A percentile compares a stretch with the other conserved stretches of the same genome.
These are phyloP conservation scores for Prionace glauca DNA, from an alignment of 2,797 vertebrate genomes.

Conservation along the genomic window DNA sequence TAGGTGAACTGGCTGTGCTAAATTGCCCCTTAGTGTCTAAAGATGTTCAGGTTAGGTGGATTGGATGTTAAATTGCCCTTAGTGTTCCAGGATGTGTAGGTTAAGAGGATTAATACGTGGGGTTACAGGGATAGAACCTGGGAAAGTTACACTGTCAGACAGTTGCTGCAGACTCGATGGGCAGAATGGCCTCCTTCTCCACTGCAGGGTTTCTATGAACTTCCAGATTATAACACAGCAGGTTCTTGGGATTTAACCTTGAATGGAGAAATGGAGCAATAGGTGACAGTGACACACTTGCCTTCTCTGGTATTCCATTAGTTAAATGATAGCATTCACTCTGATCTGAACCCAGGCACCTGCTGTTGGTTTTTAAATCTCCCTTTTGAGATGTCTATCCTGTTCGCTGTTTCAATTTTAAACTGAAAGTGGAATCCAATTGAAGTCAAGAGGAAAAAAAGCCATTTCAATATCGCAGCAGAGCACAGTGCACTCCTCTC, in stretches of 20 bases:
- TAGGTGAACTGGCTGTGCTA: too few relatives aligned
- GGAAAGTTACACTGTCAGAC: too few relatives aligned
- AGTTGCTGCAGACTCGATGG: too few relatives aligned
- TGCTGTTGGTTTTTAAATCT: background rate
- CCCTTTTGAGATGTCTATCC: background rate
- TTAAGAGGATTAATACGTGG: too few relatives aligned
- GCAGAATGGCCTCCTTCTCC: too few relatives aligned
- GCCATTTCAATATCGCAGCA: background rate
- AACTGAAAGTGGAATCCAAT: background rate
- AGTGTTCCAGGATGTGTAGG: too few relatives aligned
- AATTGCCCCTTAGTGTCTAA: too few relatives aligned
- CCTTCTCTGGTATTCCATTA: background rate
- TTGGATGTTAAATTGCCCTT: too few relatives aligned
- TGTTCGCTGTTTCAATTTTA: background rate
- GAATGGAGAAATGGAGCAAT: background rate
- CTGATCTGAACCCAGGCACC: background rate
- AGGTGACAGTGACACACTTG: background rate
- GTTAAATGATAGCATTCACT: slow-evolving; percentile 11
- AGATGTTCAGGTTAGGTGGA: too few relatives aligned
- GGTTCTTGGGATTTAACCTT: background rate
- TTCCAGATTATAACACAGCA: background rate
- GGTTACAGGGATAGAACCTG: too few relatives aligned
- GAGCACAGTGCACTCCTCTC: background rate
- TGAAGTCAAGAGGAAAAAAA: background rate
- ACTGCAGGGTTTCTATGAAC: too few relatives aligned